Evolutionary conservation across 2,113 vertebrate species (phyloP).

Genomic region (Otocyon megalotis): DNA sequence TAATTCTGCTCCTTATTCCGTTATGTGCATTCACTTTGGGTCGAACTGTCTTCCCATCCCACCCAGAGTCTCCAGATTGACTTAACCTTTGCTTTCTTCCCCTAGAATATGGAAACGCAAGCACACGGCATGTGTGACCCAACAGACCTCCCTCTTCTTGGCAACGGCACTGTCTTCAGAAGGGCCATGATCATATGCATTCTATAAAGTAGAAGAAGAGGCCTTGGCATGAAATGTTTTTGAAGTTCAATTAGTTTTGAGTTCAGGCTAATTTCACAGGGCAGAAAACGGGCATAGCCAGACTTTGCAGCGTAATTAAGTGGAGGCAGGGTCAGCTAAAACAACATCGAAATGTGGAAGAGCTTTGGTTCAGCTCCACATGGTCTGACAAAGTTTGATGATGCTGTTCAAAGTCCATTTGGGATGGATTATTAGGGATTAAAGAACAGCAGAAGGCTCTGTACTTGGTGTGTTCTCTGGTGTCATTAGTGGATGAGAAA

Average conservation of each 20-base stretch:
- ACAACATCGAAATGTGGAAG: slow-evolving; percentile 82
- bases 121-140: slow-evolving; percentile 18
- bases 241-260: slow-evolving; percentile 85
- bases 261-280: slow-evolving; percentile 85
- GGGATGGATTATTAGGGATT: slow-evolving; percentile 82
- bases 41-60: background rate
- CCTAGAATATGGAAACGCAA: background rate
- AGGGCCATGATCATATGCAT: slow-evolving; percentile 39
- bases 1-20: background rate
- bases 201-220: slow-evolving; percentile 75
- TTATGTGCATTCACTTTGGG: background rate
- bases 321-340: slow-evolving; percentile 81
- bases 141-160: slow-evolving; percentile 69
- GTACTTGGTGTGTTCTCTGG: slow-evolving; percentile 72
- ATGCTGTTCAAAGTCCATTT: slow-evolving; percentile 85
- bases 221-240: slow-evolving; percentile 69
- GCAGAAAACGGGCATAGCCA: slow-evolving; percentile 78
- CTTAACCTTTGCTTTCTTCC: slow-evolving; percentile 75
- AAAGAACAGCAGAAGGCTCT: slow-evolving; percentile 57
- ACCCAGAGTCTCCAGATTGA: background rate
- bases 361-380: slow-evolving; percentile 80
- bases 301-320: slow-evolving; percentile 78
- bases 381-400: slow-evolving; percentile 80
- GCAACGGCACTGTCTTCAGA: slow-evolving; percentile 73
- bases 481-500: slow-evolving; percentile 78